Evolutionary conservation across 2,797 vertebrate species (phyloP), one percentile per base, ranked within the genome.

Genomic region (Danionella dracula): DNA sequence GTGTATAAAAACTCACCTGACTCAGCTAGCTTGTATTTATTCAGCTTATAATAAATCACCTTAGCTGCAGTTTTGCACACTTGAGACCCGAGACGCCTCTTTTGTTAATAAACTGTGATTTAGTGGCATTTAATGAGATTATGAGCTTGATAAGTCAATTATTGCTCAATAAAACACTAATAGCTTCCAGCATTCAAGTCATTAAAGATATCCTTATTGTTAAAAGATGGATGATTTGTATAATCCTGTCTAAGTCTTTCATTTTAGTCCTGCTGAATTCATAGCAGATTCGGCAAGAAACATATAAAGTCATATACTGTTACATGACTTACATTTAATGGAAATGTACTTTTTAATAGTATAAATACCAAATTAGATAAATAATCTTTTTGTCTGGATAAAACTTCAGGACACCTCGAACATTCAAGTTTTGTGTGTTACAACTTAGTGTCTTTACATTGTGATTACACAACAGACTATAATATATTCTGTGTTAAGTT

Each of bases 81-180:
- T 45, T 27, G 63, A 66, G 49, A 44, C 61, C 23, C 44, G 49
- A 34, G 44, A 45, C 5, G 42, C 53, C 51, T 66, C 63, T 46
- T 13, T 20, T 66, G 41, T 56, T 66, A 66, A 66, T 66, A 66
- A 55, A 66, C 50, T 56, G 42, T 44, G 49, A 65, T 65, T 65
- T 54, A 45, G 29, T 56, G 53, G 53, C 32, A 66, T 56, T 66
- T 56, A 66, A 66, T 66, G 32, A 66, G 63, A 66, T 66, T 66
- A 55, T 23, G 32, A 38, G 63, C 42, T 55, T 56, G 51, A 66
- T 56, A 56, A 66, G 38, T 56, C 41, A 38, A 56, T 54, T 50
- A 29, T 4, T 48, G 48, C 48, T 49, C 32, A 61, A 61, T 61
- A 51, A 54, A 64, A 65, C 54, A 45, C 40, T 27, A 65, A 35